These are phyloP conservation scores for Aphelocoma californica DNA, from an alignment of 2,797 vertebrate genomes.

Conservation along the genomic window DNA sequence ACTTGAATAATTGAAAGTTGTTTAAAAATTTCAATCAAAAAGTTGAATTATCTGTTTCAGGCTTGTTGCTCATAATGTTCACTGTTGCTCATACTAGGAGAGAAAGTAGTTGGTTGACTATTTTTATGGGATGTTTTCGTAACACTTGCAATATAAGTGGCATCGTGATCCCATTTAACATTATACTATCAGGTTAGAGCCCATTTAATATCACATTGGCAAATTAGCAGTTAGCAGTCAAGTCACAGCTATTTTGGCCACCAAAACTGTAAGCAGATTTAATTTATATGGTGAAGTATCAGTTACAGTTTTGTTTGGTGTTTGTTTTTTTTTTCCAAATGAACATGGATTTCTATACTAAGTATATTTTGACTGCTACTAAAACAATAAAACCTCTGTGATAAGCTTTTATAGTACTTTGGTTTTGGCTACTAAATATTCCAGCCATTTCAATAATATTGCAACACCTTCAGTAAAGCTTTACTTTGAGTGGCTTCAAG, in stretches of 20 bases:
- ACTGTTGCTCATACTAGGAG: constrained; percentile 56
- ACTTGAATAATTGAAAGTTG: constrained; percentile 66
- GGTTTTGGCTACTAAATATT: constrained; percentile 63
- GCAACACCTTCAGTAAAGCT: background rate
- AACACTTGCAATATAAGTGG: constrained; percentile 45
- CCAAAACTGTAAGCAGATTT: constrained; percentile 56
- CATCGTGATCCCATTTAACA: constrained; percentile 38
- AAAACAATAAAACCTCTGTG: constrained; percentile 39
- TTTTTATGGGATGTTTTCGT: constrained; percentile 66
- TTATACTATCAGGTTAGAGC: constrained; percentile 9
- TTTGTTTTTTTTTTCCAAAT: constrained; percentile 34
- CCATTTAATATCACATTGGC: constrained; percentile 44
- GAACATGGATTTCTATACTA: constrained; percentile 70
- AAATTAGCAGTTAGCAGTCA: constrained; percentile 58
- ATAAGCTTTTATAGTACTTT: constrained; percentile 27
- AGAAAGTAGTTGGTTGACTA: constrained; percentile 59
- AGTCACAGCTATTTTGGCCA: constrained; percentile 42
- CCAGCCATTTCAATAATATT: constrained; percentile 21
- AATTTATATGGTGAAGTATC: constrained; percentile 65
- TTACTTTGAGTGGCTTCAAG: background rate
- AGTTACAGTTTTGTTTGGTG: constrained; percentile 17
- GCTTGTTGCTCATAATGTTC: constrained; percentile 51
- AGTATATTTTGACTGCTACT: constrained; percentile 73
- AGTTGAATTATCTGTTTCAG: constrained; percentile 51
- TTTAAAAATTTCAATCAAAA: constrained; percentile 51